These are phyloP conservation scores for Plutomurus gul DNA, from an alignment of 1,140 invertebrate species.

Conservation along the genomic window DNA sequence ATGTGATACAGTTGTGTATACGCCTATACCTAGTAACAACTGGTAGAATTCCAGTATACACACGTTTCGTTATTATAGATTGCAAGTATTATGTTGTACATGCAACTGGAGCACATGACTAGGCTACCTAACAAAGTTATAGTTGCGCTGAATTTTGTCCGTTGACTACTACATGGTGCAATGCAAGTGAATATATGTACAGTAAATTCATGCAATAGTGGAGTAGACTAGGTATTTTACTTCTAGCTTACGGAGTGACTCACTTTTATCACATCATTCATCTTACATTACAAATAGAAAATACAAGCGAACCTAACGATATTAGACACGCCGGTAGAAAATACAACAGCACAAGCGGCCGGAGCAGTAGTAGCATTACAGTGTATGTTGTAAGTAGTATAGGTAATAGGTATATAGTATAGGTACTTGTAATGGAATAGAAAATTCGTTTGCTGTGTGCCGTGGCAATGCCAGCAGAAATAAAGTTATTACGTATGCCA, in stretches of 20 bases:
- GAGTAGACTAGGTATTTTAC: neutral
- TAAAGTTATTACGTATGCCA: slow-evolving; percentile 27
- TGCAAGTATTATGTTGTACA: no score
- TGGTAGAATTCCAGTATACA: no score
- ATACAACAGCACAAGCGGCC: no score
- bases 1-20: no score
- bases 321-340: neutral
- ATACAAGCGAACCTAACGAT: slow-evolving; percentile 3
- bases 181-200: no score
- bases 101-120: no score
- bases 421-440: neutral
- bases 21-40: no score
- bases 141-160: no score
- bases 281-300: slow-evolving; percentile 22
- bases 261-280: slow-evolving; percentile 29
- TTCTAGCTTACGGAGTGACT: slow-evolving; percentile 10
- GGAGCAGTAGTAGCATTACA: neutral
- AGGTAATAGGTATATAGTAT: neutral
- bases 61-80: no score
- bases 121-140: no score
- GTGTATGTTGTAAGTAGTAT: neutral
- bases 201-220: no score
- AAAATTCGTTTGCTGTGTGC: slow-evolving; percentile 5
- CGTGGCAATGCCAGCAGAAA: neutral
- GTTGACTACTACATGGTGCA: no score